Evolutionary conservation across 2,113 vertebrate genomes (phyloP).

Genomic region (Tympanuchus pallidicinctus): DNA sequence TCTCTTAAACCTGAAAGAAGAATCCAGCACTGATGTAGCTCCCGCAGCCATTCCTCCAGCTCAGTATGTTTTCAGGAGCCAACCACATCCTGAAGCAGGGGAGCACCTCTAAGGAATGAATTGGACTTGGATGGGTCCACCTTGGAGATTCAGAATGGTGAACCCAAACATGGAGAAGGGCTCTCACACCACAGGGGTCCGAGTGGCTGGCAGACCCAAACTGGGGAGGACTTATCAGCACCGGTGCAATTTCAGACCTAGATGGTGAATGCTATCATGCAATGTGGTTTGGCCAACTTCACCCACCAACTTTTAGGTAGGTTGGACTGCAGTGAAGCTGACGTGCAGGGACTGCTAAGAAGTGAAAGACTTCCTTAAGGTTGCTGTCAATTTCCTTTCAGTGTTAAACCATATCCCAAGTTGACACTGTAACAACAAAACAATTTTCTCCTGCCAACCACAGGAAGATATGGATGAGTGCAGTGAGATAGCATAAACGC

Average conservation of each 20-base stretch:
- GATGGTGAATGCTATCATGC: not conserved
- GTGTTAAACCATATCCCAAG: not conserved
- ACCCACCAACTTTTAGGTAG: not conserved
- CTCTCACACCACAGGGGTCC: fast-evolving
- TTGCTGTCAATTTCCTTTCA: not conserved
- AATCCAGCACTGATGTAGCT: fast-evolving
- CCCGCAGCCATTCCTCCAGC: not conserved
- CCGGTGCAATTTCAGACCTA: not conserved
- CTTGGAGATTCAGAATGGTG: not conserved
- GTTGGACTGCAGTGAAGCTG: not conserved
- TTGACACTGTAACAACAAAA: not conserved
- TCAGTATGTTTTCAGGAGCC: not conserved
- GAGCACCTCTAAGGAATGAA: not conserved
- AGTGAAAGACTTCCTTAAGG: not conserved
- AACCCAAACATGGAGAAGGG: not conserved
- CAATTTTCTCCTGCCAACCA: not conserved
- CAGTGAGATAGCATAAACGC: not conserved
- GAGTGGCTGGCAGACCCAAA: not conserved
- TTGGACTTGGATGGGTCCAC: not conserved
- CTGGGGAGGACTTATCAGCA: not conserved
- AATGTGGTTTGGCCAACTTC: not conserved
- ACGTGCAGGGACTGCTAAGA: not conserved
- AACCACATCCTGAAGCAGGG: not conserved
- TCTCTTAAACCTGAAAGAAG: not conserved
- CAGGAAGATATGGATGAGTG: not conserved